phyloP scores from a whole-genome alignment of 2,797 vertebrate genomes.

The Rhinoraja longicauda region DNA sequence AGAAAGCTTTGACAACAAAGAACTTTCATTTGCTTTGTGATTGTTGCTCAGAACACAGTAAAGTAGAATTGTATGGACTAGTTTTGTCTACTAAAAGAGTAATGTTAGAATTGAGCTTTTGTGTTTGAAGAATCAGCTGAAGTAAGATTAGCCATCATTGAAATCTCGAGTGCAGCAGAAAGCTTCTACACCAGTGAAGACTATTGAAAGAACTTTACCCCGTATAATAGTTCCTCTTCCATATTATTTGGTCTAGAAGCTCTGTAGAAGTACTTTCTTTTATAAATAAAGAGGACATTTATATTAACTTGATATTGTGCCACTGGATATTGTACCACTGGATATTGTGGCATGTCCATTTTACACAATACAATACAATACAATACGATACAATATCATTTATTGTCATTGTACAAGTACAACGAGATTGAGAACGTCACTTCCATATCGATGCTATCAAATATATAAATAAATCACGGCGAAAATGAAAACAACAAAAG shows the following conservation, averaged over 20 bases:
- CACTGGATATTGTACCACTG: background rate
- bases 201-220: background rate
- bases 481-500: too few relatives aligned
- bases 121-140: background rate
- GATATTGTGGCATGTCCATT: background rate
- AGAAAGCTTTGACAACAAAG: background rate
- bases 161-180: background rate
- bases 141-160: background rate
- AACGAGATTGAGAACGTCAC: too few relatives aligned
- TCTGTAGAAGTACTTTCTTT: background rate
- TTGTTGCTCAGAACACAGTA: background rate
- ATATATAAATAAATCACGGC: too few relatives aligned
- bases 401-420: too few relatives aligned
- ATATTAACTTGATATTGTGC: background rate
- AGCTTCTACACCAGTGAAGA: background rate
- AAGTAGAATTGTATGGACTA: background rate
- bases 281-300: background rate
- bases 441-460: too few relatives aligned
- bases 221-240: background rate
- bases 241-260: too few relatives aligned
- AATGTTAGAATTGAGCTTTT: background rate
- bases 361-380: too few relatives aligned
- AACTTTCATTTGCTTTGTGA: slow-evolving; percentile 6
- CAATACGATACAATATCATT: too few relatives aligned
- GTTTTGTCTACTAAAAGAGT: background rate